Evolutionary conservation across 2,113 vertebrate genomes (phyloP), one percentile per base, ranked within the genome.

Genomic region (Elephas maximus): DNA sequence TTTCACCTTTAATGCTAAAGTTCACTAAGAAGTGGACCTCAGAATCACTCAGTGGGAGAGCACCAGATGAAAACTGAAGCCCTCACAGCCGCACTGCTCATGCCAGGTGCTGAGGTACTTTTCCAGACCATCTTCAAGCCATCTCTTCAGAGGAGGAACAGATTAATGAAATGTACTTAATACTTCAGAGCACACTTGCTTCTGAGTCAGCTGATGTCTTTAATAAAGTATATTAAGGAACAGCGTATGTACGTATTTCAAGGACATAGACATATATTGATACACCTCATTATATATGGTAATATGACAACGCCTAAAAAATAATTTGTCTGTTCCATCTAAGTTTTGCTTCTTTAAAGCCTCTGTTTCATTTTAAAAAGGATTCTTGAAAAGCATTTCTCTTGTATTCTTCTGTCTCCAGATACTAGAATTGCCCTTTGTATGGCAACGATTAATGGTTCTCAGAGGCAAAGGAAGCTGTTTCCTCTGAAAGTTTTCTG

Each of bases 371-470:
- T 90, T 94, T 94, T 28, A 89, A 53, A 89, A 7, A 41, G 18
- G 60, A 63, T 15, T 41, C 87, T 79, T 91, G 60, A 77, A 78
- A 62, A 2, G 18, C 69, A 81, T 73, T 79, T 57, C 18, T 76
- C 15, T 65, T 63, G 45, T 45, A 63, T 77, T 67, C 21, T 78
- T 78, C 37, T 30, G 24, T 94, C 82, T 93, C 41, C 48, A 80
- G 65, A 94, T 30, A 76, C 44, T 48, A 83, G 77, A 96, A 90
- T 83, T 77, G 45, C 8, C 69, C 65, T 93, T 65, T 90, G 10
- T 44, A 30, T n/a, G 23, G 15, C 74, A 67, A 45, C 95, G 96
- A 96, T 77, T 88, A 77, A 93, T 94, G 77, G 60, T 63, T 91
- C 45, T 87, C 48, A 30, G 24, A 85, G 41, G 62, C 63, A 97